Evolutionary conservation across 2,797 vertebrate species (phyloP).

Genomic region (Tragopan temminckii): DNA sequence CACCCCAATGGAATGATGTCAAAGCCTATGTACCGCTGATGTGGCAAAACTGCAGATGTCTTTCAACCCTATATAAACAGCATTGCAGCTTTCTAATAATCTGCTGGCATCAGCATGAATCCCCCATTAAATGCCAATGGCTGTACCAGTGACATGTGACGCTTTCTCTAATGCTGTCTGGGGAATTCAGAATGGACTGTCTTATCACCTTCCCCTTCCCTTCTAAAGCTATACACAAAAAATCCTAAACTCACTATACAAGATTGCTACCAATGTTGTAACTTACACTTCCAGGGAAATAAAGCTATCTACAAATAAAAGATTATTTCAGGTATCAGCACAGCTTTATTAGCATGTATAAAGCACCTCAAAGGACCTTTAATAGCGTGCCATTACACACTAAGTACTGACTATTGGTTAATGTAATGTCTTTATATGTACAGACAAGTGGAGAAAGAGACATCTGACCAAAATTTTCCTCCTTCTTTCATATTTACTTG

Average conservation of each 20-base stretch:
- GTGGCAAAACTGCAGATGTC: constrained; percentile 32
- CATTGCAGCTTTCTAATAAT: constrained; percentile 13
- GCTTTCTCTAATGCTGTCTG: not conserved
- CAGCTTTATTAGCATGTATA: not conserved
- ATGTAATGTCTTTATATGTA: not conserved
- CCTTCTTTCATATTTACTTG: not conserved
- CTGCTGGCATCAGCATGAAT: constrained; percentile 23
- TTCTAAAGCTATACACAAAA: not conserved
- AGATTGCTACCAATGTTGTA: not conserved
- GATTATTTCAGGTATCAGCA: not conserved
- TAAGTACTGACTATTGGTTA: not conserved
- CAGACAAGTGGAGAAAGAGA: not conserved
- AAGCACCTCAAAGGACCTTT: not conserved
- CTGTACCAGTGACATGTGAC: not conserved
- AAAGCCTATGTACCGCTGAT: constrained; percentile 63
- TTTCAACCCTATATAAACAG: constrained; percentile 36
- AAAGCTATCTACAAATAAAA: not conserved
- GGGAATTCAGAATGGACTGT: not conserved
- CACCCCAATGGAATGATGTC: constrained; percentile 58
- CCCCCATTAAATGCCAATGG: not conserved
- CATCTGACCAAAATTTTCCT: not conserved
- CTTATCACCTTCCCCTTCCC: not conserved
- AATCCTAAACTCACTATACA: rapidly evolving
- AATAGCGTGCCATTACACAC: not conserved
- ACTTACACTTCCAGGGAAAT: not conserved